phyloP scores from a whole-genome alignment of 2,797 vertebrate species.

The Chaunax sp. region DNA sequence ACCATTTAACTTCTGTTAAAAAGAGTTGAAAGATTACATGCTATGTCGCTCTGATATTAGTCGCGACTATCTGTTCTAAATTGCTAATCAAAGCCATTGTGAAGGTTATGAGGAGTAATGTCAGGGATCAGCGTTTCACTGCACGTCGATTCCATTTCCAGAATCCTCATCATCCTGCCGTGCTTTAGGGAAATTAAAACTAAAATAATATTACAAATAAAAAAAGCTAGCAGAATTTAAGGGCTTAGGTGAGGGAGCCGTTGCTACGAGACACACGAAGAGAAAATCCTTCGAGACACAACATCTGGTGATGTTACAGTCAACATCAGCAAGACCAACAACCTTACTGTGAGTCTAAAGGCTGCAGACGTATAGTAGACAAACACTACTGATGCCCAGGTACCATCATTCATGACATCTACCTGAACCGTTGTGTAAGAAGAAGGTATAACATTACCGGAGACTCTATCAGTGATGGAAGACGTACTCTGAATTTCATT shows the following conservation, averaged over 20 bases:
- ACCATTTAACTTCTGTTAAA: constrained; percentile 32
- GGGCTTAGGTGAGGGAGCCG: background rate
- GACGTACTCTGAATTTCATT: no score
- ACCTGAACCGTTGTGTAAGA: no score
- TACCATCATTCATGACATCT: no score
- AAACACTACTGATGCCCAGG: no score
- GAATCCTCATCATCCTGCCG: background rate
- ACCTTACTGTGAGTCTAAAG: background rate
- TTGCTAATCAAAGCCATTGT: constrained; percentile 17
- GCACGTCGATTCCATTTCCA: constrained; percentile 3
- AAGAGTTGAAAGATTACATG: background rate
- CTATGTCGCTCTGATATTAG: constrained; percentile 7
- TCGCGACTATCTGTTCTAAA: constrained; percentile 12
- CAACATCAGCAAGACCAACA: background rate
- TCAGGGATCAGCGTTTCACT: constrained; percentile 8
- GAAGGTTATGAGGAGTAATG: constrained; percentile 30
- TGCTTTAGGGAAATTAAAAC: constrained; percentile 33
- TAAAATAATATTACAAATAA: constrained; percentile 16
- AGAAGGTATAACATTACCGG: no score
- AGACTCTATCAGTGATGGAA: no score
- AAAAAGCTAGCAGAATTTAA: constrained; percentile 14
- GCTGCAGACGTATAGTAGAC: background rate
- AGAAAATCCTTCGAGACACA: constrained; percentile 7
- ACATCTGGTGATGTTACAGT: background rate
- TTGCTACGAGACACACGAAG: constrained; percentile 19